Percentiles rank a stretch among this genome's conserved stretches.
Evolutionary conservation across 2,113 vertebrate genomes (phyloP).

Genomic region (Ceyx margarethae): DNA sequence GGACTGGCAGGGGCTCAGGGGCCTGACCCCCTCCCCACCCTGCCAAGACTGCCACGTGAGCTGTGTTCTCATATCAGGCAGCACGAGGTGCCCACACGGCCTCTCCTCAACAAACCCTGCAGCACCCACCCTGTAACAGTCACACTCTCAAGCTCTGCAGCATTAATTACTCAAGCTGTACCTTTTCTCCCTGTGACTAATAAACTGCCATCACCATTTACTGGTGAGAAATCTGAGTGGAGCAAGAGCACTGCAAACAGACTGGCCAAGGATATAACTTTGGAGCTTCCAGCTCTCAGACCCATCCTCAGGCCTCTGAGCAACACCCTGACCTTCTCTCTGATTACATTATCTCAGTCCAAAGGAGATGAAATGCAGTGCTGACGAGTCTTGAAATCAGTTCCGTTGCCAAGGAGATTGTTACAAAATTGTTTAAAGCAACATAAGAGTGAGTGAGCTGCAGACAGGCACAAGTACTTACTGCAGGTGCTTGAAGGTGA

Average conservation of each 20-base stretch:
- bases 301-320: neutral
- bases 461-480: conserved; percentile 68
- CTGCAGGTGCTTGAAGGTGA: conserved; percentile 92
- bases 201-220: neutral
- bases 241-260: neutral
- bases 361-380: conserved; percentile 5
- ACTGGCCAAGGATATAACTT: conserved; percentile 11
- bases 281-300: neutral
- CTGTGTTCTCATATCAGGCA: rapidly evolving
- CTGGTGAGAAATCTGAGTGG: neutral
- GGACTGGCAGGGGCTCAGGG: neutral
- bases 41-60: neutral
- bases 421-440: conserved; percentile 13
- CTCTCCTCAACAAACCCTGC: neutral
- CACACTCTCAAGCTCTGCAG: neutral
- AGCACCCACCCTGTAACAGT: neutral
- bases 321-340: neutral
- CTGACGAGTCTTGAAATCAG: neutral
- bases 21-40: neutral
- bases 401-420: conserved; percentile 42
- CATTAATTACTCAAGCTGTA: neutral
- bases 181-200: neutral
- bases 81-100: neutral
- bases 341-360: conserved; percentile 5
- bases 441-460: neutral